Conservation (phyloP, 92 coral and sea anemone genomes). For the Zoanthus solanderi region DNA sequence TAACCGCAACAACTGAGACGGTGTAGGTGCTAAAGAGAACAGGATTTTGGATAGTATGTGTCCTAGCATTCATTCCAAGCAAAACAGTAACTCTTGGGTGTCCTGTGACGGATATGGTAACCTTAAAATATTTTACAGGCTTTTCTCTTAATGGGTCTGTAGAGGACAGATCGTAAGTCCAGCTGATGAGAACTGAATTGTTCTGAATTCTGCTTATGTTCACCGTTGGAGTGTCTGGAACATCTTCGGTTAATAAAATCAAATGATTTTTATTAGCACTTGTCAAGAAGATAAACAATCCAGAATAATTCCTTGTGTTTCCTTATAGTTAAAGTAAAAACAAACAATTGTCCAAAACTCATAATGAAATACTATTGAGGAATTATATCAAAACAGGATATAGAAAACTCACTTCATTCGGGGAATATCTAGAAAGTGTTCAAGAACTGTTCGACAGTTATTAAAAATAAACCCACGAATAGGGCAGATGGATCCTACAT, state of each 20-base stretch:
- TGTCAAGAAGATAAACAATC: not conserved
- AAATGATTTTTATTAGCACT: not conserved
- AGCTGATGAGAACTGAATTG: not conserved
- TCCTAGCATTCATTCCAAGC: not conserved
- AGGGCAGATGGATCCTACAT: too few relatives aligned
- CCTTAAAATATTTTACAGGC: not conserved
- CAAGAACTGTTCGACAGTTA: too few relatives aligned
- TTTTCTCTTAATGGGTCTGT: not conserved
- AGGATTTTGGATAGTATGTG: not conserved
- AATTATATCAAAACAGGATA: too few relatives aligned
- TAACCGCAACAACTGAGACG: not conserved
- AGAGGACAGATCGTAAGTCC: not conserved
- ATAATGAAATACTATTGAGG: too few relatives aligned
- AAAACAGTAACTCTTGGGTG: not conserved
- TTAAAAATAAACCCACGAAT: too few relatives aligned
- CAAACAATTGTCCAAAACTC: too few relatives aligned
- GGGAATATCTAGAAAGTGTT: too few relatives aligned
- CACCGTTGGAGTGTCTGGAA: not conserved
- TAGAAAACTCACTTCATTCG: too few relatives aligned
- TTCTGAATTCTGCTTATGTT: not conserved
- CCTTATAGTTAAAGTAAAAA: too few relatives aligned
- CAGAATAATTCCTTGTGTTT: not conserved
- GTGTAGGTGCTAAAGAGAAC: not conserved
- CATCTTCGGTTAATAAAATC: not conserved
- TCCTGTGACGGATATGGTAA: constrained; percentile 5